These are phyloP conservation scores for Drosophila nigrodunni DNA, from an alignment of 1,140 invertebrate species.

Conservation along the genomic window DNA sequence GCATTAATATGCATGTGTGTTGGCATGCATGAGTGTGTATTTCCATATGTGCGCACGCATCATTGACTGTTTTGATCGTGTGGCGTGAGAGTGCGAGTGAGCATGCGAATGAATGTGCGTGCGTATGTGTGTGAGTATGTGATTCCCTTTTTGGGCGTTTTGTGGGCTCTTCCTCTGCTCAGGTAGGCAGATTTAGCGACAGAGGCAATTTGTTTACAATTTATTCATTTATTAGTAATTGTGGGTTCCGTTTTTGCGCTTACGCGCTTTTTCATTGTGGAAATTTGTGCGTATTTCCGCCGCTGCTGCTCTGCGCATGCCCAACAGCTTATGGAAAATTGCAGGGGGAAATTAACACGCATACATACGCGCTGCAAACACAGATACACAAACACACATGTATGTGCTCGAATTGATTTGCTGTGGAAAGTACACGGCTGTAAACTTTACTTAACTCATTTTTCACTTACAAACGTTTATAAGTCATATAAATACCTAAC, in stretches of 20 bases:
- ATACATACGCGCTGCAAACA: not conserved
- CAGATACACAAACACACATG: conserved; percentile 8
- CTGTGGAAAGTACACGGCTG: conserved; percentile 63
- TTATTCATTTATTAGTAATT: conserved; percentile 50
- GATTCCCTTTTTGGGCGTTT: conserved; percentile 32
- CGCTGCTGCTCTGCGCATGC: conserved; percentile 55
- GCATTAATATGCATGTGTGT: too few relatives aligned
- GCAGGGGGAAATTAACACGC: conserved; percentile 59
- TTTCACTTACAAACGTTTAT: conserved; percentile 10
- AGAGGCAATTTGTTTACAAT: conserved; percentile 44
- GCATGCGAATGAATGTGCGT: not conserved
- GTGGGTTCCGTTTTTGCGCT: conserved; percentile 57
- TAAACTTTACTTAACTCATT: conserved; percentile 42
- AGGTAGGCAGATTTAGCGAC: conserved; percentile 30
- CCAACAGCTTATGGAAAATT: conserved; percentile 64
- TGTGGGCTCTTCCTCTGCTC: conserved; percentile 7
- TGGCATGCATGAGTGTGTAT: not conserved
- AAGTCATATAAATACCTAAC: not conserved
- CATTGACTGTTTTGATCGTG: conserved; percentile 35
- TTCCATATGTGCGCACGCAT: conserved; percentile 13
- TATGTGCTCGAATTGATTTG: conserved; percentile 41
- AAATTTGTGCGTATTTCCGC: conserved; percentile 60
- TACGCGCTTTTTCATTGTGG: conserved; percentile 59
- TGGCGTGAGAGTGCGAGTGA: conserved; percentile 12
- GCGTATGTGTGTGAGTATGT: conserved; percentile 6